Percentiles rank a stretch among this genome's conserved stretches.
Conservation (phyloP, 2,113 vertebrate genomes). For the Cairina moschata region DNA sequence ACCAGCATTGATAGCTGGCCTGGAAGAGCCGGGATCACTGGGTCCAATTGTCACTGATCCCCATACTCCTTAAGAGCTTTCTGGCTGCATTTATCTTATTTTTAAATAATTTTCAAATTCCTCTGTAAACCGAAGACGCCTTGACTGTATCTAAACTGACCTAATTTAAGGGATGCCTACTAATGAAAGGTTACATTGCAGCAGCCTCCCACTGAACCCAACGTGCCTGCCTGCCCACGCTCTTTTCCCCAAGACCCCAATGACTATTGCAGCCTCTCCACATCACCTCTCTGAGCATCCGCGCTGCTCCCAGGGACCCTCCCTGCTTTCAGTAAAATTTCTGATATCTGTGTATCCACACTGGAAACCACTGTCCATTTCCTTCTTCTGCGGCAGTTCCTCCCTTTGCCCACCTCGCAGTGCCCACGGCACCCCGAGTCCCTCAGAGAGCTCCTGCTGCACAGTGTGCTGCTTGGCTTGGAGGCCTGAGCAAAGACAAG, state of each 20-base stretch:
- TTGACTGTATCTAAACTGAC: not conserved
- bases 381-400: not conserved
- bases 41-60: not conserved
- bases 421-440: not conserved
- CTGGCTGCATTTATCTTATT: not conserved
- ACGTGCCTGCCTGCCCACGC: accelerated
- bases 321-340: not conserved
- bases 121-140: not conserved
- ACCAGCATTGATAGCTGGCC: not conserved
- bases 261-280: not conserved
- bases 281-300: not conserved
- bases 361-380: not conserved
- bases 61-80: not conserved
- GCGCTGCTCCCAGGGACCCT: not conserved
- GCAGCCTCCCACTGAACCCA: not conserved
- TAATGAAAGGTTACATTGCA: not conserved
- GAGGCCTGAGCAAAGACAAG: not conserved
- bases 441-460: not conserved
- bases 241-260: not conserved
- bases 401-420: not conserved
- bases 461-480: not conserved
- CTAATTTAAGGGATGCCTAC: not conserved
- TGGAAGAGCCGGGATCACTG: not conserved
- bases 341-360: not conserved
- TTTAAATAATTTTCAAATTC: not conserved